Base-by-base conservation (phyloP, 2,797 vertebrate genomes). In the Brotula barbata region DNA sequence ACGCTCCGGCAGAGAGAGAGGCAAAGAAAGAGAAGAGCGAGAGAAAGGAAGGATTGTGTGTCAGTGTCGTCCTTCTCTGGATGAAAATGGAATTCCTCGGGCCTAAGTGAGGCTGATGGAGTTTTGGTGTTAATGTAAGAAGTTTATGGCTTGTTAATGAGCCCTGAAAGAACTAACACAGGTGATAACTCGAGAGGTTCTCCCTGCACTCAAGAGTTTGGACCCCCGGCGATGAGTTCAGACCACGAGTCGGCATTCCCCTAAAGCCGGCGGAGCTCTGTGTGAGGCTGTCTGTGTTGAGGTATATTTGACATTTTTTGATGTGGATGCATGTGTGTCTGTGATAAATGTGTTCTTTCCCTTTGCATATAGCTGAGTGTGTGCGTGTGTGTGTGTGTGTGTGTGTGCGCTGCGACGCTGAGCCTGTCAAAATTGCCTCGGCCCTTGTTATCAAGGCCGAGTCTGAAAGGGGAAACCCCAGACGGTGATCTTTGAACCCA, bases 391-490 rank as follows among this genome's bases (percentile, higher is more conserved):
- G 63, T 45, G 36, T 52, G 55, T 59, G 33, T 61, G 42, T 34
- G 37, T 34, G 56, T 51, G 54, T 65, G 71, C 16, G n/a, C 9
- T 45, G 39, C 17, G 42, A 39, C 21, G 28, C 23, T 41, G 34
- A 16, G 19, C 21, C 73, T 87, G 85, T 87, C 68, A 80, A 70
- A 87, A 58, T 21, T 36, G 78, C 64, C 50, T 72, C 11, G 21
- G 65, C 53, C 72, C 75, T 83, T 73, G 76, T 89, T 90, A 89
- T 81, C 55, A 9, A 54, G 77, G 19, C 68, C 19, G 11, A 23
- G 56, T 34, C 52, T 86, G 84, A 88, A 86, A 87, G 76, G 82
- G 83, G 79, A 87, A 87, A 86, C 86, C 78, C 77, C 61, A 77
- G 70, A 66, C 47, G 41, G 49, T 68, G 64, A 85, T 75, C 88